Base-by-base conservation (phyloP, 2,888 invertebrate genomes). In the Coelogynopora nodosa region DNA sequence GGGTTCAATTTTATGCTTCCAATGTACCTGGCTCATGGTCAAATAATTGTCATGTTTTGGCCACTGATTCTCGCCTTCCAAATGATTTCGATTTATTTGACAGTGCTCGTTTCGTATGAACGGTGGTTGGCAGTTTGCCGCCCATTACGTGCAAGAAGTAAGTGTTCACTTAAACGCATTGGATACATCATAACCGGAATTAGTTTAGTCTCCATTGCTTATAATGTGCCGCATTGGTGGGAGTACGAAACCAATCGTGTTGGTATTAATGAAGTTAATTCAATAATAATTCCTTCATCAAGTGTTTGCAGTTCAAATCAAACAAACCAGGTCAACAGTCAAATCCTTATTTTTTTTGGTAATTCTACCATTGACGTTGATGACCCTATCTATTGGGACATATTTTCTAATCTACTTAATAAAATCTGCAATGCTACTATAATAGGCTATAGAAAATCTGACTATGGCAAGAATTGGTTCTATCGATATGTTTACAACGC, bases 31-130 rank as follows among this genome's bases (percentile, higher is more conserved):
- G 28, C 28, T 23, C 84, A 86, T 27, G 86, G 49, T 31, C 27
- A 87, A 18, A 30, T 87, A 0, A 87, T 87, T 0, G n/a, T 26
- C 18, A 81, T 31, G 10, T 83, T 89, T 26, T 89, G 89, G 89
- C 89, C 89, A 5, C 67, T 89, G 0, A 80, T 89, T 31, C 88
- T 89, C 88, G 88, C 88, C 82, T 87, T 88, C 0, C 89, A 90
- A 86, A 89, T 89, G 89, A 87, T 87, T 27, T 88, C 89, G 0
- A 89, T 89, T 27, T 90, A 89, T 88, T 67, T 89, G 82, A 89
- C 89, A 13, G 88, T 89, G 27, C 88, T 90, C 26, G 89, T 90
- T 23, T 89, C 89, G 0, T 86, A 88, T 29, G 89, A 89, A 83
- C 88, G 89, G 18, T 89, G 88, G 85, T 86, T 90, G n/a, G 89